A percentile compares a stretch with the other conserved stretches of the same genome.
These are phyloP conservation scores for Anthrax anthrax DNA, from an alignment of 2,888 invertebrate genomes.

Conservation along the genomic window DNA sequence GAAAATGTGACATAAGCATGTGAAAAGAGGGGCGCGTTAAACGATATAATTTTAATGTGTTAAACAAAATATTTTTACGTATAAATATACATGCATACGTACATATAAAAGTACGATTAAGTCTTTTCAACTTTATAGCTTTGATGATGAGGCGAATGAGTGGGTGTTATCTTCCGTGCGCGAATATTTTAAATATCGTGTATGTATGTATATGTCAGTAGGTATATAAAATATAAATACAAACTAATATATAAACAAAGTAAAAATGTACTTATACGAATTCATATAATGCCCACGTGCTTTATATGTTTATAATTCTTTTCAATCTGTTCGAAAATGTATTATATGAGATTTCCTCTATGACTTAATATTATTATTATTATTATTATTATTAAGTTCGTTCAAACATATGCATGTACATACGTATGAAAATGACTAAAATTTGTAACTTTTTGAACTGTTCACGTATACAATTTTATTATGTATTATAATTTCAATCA, in stretches of 20 bases:
- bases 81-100: no score
- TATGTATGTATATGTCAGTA: background rate
- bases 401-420: no score
- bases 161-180: conserved; percentile 11
- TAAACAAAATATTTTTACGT: no score
- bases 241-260: background rate
- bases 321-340: background rate
- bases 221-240: background rate
- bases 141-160: background rate
- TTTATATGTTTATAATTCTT: background rate
- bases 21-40: no score
- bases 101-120: no score
- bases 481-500: no score
- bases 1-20: no score
- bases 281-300: conserved; percentile 8
- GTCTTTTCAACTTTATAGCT: background rate
- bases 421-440: no score
- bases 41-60: no score
- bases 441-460: no score
- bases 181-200: background rate
- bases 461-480: no score
- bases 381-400: no score
- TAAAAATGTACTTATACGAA: background rate
- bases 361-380: background rate
- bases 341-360: background rate